Evolutionary conservation across 2,888 invertebrate genomes (phyloP).

Genomic region (Thymelicus sylvestris): DNA sequence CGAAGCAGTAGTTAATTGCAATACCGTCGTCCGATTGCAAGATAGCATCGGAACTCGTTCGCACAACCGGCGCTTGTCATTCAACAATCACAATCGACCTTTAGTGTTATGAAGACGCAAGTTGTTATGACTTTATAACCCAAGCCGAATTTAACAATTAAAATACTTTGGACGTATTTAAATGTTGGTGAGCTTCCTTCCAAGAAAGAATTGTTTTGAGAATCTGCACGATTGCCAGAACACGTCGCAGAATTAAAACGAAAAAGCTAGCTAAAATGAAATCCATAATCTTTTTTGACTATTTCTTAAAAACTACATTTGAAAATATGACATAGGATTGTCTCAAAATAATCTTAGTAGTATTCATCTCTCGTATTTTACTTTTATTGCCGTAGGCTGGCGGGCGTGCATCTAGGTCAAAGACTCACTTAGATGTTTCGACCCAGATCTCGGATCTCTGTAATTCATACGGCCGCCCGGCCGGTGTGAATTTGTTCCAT

Average conservation of each 20-base stretch:
- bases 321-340: slow-evolving; percentile 11
- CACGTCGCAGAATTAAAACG: neutral
- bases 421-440: slow-evolving; percentile 46
- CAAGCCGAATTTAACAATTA: neutral
- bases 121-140: neutral
- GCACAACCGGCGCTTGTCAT: slow-evolving; percentile 17
- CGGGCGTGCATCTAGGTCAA: slow-evolving; percentile 49
- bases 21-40: slow-evolving; percentile 14
- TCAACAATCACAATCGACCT: slow-evolving; percentile 22
- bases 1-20: slow-evolving; percentile 13
- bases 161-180: neutral
- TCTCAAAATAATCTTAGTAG: slow-evolving; percentile 26
- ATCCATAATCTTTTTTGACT: neutral
- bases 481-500: slow-evolving; percentile 39
- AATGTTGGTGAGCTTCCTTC: neutral
- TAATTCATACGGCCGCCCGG: slow-evolving; percentile 43
- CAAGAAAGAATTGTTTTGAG: neutral
- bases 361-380: slow-evolving; percentile 39
- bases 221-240: neutral
- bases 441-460: slow-evolving; percentile 47
- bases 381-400: slow-evolving; percentile 42
- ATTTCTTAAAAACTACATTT: neutral
- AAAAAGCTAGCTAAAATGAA: neutral
- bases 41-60: slow-evolving; percentile 18
- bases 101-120: neutral